Conservation (phyloP, 2,113 vertebrate species). For the Crotalus viridis region DNA sequence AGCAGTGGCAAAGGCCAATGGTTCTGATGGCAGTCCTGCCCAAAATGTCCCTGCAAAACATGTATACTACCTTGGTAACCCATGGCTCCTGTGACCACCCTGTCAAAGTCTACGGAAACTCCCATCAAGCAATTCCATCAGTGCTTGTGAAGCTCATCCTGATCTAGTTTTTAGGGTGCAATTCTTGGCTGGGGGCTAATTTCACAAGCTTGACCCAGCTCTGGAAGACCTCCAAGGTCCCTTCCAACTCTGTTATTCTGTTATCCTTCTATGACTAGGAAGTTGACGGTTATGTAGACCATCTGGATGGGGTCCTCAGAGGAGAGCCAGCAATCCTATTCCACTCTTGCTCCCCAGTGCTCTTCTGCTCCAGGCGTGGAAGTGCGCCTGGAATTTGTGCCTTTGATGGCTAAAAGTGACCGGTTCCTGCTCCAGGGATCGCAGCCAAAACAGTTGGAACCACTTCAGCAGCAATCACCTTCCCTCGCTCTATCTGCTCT, state of each 20-base stretch:
- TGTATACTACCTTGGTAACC: not conserved
- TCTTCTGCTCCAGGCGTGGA: not conserved
- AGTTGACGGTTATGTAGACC: not conserved
- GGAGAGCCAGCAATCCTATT: not conserved
- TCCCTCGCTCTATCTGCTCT: not conserved
- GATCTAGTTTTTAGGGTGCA: not conserved
- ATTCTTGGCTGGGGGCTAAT: not conserved
- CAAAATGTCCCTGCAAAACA: not conserved
- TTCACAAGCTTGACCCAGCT: not conserved
- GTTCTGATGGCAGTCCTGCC: not conserved
- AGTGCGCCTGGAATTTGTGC: not conserved
- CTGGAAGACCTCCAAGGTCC: not conserved
- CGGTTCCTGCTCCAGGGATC: not conserved
- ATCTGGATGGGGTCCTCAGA: not conserved
- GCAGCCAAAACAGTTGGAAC: constrained; percentile 10
- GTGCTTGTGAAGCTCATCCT: not conserved
- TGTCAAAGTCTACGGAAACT: not conserved
- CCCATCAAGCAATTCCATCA: not conserved
- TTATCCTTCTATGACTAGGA: not conserved
- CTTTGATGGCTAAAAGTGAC: constrained; percentile 7
- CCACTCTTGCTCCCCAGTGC: not conserved
- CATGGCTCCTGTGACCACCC: not conserved
- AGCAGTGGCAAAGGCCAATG: not conserved
- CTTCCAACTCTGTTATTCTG: not conserved
- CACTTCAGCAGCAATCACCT: constrained; percentile 14